Conservation (phyloP, 1,140 invertebrate genomes). For the Coenobita brevimanus region DNA sequence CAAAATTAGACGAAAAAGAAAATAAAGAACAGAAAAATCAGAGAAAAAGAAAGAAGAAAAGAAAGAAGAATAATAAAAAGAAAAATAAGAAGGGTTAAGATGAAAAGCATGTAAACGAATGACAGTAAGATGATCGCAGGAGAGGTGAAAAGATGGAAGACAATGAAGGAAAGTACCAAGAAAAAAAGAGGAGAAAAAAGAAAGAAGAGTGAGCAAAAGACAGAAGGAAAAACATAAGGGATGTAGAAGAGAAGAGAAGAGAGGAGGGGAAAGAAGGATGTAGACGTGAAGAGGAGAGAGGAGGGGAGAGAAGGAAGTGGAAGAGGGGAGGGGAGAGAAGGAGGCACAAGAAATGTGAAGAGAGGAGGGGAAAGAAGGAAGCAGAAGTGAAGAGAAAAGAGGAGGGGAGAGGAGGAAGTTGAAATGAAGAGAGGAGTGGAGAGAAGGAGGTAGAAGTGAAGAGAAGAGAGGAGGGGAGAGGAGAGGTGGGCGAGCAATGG, state of each 20-base stretch:
- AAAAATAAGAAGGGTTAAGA: not conserved
- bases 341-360: too few species aligned
- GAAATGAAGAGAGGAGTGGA: too few species aligned
- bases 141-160: not conserved
- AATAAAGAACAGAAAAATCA: not conserved
- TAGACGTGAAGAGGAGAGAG: too few species aligned
- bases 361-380: slow-evolving; percentile 3
- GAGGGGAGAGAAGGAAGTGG: too few species aligned
- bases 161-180: not conserved
- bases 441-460: not conserved
- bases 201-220: too few species aligned
- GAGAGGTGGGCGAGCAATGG: not conserved
- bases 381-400: too few species aligned
- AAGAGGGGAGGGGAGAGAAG: not conserved
- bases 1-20: too few species aligned
- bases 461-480: not conserved
- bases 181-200: too few species aligned
- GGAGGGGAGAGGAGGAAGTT: too few species aligned
- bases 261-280: too few species aligned
- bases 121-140: not conserved
- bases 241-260: too few species aligned
- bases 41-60: not conserved
- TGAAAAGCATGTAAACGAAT: not conserved
- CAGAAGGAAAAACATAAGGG: too few species aligned
- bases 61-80: not conserved